Evolutionary conservation across 1,140 invertebrate genomes (phyloP).

Genomic region (Drosophila ironensis): DNA sequence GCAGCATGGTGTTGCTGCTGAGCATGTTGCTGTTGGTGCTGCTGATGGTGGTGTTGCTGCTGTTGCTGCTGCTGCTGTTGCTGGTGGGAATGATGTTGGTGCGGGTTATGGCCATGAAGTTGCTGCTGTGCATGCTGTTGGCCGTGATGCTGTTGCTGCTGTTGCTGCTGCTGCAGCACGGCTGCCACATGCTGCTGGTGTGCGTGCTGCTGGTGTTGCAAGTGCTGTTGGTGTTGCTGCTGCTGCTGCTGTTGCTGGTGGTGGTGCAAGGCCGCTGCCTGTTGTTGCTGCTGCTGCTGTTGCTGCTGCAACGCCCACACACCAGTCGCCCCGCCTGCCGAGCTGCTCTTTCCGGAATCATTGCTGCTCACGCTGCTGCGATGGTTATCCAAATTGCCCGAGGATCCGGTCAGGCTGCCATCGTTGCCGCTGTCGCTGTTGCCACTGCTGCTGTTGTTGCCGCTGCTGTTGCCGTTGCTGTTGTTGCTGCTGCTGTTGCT

Average conservation of each 20-base stretch:
- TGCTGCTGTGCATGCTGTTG: constrained; percentile 56
- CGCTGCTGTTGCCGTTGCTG: constrained; percentile 17
- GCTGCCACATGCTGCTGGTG: constrained; percentile 70
- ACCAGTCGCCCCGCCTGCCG: constrained; percentile 14
- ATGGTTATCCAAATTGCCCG: constrained; percentile 61
- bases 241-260: constrained; percentile 61
- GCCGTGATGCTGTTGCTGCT: constrained; percentile 51
- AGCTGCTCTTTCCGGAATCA: constrained; percentile 66
- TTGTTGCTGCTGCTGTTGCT: constrained; percentile 18
- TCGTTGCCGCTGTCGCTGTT: constrained; percentile 55
- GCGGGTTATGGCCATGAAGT: background rate
- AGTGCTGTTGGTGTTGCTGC: constrained; percentile 60
- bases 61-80: constrained; percentile 41
- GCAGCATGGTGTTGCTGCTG: constrained; percentile 67
- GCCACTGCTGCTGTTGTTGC: constrained; percentile 33
- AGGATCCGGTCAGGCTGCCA: constrained; percentile 59
- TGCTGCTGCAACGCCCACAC: constrained; percentile 59
- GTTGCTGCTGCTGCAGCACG: constrained; percentile 54
- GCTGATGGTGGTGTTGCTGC: background rate
- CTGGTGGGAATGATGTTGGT: constrained; percentile 38
- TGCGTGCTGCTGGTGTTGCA: constrained; percentile 70
- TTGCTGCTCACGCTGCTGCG: constrained; percentile 75
- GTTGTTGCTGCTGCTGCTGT: constrained; percentile 64
- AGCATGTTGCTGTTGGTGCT: constrained; percentile 34
- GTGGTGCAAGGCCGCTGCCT: constrained; percentile 44